Base-by-base conservation (phyloP, 2,113 vertebrate genomes). In the Nothobranchius furzeri region DNA sequence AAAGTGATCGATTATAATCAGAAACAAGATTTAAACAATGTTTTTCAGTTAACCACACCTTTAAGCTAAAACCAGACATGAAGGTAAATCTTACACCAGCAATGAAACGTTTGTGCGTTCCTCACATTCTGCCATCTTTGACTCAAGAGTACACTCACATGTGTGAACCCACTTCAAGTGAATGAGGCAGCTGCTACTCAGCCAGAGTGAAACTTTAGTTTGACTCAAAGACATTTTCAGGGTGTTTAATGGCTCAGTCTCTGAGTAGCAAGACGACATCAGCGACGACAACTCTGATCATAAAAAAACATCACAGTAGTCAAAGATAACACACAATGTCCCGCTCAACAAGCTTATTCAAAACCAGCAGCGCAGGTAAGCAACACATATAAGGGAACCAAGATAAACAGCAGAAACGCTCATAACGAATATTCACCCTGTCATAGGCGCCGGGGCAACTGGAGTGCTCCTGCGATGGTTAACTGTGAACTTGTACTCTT, bases 381-480 rank as follows among this genome's bases (percentile, higher is more conserved):
- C 9, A 15, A 48, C 6, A 60, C 7, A 14, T 7, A 12, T 1
- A 9, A 61, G 37, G 0, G 20, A 74, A 62, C 14, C 3, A 14
- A 68, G 70, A 60, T 57, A 14, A 76, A 90, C 91, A 78, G 77
- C 62, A 15, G 30, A 76, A 45, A 73, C 67, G 59, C 66, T 88
- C 83, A 80, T 90, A 55, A 24, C 68, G 13, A 37, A 30, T 30
- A 30, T 65, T 56, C 54, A 64, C 15, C 37, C 64, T 58, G 50
- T 45, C 24, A 30, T 25, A 81, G 14, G 36, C 25, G 71, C 65
- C 68, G 46, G 15, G 0, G 1, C 20, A 51, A 25, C 35, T 30
- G 2, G n/a, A 17, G 12, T 69, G 10, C 50, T 47, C 35, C 7
- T 7, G 37, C 4, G 40, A 4, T 63, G 52, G 45, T 66, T 46